A percentile compares a stretch with the other conserved stretches of the same genome.
Evolutionary conservation across 35 echinoderm and acorn worm species (phyloP).

Genomic region (Lytechinus pictus): DNA sequence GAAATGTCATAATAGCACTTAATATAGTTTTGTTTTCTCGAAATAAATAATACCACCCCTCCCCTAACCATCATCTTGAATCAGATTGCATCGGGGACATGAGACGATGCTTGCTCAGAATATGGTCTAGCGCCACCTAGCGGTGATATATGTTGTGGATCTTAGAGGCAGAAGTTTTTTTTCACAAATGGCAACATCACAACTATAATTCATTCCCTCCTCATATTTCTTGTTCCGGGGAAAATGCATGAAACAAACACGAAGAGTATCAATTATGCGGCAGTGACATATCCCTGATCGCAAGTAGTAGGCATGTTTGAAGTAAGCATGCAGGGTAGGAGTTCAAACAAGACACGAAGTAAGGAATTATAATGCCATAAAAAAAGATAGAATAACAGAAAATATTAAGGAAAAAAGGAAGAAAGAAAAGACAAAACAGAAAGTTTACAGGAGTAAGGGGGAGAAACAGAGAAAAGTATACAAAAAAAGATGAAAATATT

Average conservation of each 20-base stretch:
- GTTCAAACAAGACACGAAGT: background rate
- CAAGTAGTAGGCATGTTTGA: background rate
- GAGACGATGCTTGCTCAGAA: too few relatives aligned
- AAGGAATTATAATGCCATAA: background rate
- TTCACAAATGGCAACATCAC: background rate
- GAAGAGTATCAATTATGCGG: background rate
- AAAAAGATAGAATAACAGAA: background rate
- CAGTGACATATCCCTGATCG: background rate
- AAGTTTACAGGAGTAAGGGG: too few relatives aligned
- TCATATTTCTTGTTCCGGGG: background rate
- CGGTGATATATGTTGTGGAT: background rate
- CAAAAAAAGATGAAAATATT: too few relatives aligned
- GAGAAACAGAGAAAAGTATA: too few relatives aligned
- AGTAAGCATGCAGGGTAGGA: background rate
- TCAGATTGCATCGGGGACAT: too few relatives aligned
- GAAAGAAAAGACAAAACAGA: too few relatives aligned
- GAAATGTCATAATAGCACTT: too few relatives aligned
- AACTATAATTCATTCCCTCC: background rate
- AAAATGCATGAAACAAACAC: background rate
- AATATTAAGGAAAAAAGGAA: too few relatives aligned
- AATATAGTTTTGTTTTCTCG: too few relatives aligned
- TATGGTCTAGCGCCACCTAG: background rate
- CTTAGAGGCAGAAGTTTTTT: background rate
- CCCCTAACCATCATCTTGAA: too few relatives aligned
- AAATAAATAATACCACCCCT: too few relatives aligned